Conservation (phyloP, 1,140 invertebrate species). For the Cryptotermes secundus region DNA sequence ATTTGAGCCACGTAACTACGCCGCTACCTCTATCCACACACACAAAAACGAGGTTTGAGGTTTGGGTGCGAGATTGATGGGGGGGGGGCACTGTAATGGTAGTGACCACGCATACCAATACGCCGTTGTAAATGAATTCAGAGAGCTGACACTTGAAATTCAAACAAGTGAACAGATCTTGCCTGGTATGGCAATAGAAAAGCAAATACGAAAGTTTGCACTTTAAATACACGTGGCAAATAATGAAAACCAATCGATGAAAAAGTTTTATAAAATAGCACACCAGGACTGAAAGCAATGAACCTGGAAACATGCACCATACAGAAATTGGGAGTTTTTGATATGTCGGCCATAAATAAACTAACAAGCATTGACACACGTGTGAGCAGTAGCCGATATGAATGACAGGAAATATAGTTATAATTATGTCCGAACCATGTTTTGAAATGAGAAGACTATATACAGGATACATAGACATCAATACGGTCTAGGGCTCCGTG, state of each 20-base stretch:
- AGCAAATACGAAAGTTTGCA: neutral
- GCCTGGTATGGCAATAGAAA: neutral
- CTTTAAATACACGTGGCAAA: neutral
- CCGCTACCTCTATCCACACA: neutral
- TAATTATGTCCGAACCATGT: constrained; percentile 5
- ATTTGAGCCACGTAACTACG: neutral
- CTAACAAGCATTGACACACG: neutral
- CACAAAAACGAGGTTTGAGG: neutral
- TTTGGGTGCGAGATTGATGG: neutral
- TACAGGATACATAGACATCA: neutral
- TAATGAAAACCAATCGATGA: neutral
- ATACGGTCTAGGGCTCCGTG: neutral
- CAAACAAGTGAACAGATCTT: neutral
- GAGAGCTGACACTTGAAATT: neutral
- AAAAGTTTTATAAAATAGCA: neutral
- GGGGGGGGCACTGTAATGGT: neutral
- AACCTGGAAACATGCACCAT: neutral
- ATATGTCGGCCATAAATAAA: neutral
- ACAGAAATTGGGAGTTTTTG: neutral
- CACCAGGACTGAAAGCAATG: neutral
- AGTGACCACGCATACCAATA: neutral
- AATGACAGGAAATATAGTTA: neutral
- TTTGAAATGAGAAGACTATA: neutral
- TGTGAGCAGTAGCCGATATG: neutral
- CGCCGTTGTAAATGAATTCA: neutral